phyloP scores from a whole-genome alignment of 2,113 vertebrate species.

The Menidia beryllina region DNA sequence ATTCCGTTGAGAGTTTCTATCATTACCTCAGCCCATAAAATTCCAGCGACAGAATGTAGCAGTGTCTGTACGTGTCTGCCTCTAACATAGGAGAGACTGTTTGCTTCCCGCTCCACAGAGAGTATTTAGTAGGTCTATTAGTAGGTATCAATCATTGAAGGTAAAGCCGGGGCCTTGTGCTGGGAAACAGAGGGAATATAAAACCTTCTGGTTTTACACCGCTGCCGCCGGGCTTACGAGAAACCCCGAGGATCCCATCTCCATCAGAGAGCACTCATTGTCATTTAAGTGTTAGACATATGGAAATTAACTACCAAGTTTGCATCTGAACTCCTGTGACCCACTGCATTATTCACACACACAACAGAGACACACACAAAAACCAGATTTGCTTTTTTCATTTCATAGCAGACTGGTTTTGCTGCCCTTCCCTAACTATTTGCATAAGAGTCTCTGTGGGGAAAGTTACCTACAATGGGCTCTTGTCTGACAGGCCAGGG shows the following conservation, averaged over 20 bases:
- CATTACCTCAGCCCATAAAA: constrained; percentile 67
- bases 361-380: constrained; percentile 23
- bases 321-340: background rate
- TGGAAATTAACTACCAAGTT: constrained; percentile 8
- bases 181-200: constrained; percentile 19
- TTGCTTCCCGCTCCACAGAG: constrained; percentile 36
- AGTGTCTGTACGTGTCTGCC: constrained; percentile 28
- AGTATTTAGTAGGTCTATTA: constrained; percentile 41
- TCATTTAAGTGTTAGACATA: constrained; percentile 9
- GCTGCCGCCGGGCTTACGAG: constrained; percentile 15
- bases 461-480: constrained; percentile 51
- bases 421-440: constrained; percentile 18
- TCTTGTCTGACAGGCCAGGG: constrained; percentile 45
- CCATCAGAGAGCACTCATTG: no score
- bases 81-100: constrained; percentile 29
- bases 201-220: constrained; percentile 20
- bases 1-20: constrained; percentile 37
- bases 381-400: background rate
- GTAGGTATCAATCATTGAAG: constrained; percentile 25
- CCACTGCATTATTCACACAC: constrained; percentile 22
- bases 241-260: constrained; percentile 17
- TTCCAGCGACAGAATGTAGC: constrained; percentile 32
- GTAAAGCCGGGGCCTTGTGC: constrained; percentile 16
- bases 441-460: constrained; percentile 45
- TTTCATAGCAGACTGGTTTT: constrained; percentile 34